Percentiles rank a stretch among this genome's conserved stretches.
phyloP scores from a whole-genome alignment of 2,797 vertebrate species.

The Anisognathus igniventris region DNA sequence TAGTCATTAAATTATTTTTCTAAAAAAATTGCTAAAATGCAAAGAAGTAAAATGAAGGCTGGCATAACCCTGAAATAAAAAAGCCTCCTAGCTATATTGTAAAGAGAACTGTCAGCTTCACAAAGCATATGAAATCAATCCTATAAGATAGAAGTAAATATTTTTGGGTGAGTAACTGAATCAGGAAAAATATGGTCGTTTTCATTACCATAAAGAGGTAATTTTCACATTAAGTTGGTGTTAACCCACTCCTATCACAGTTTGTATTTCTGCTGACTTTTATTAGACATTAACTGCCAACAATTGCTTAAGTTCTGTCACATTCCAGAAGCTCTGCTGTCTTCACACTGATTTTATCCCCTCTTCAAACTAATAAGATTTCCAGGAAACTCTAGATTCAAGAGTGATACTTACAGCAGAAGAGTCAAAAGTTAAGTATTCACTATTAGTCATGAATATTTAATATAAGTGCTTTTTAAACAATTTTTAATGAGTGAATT shows the following conservation, averaged over 20 bases:
- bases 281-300: background rate
- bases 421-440: background rate
- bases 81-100: background rate
- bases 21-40: background rate
- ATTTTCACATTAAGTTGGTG: background rate
- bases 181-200: background rate
- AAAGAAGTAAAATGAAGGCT: background rate
- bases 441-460: background rate
- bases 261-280: background rate
- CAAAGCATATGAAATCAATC: background rate
- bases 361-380: background rate
- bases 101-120: background rate
- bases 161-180: background rate
- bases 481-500: background rate
- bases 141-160: background rate
- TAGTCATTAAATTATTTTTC: background rate
- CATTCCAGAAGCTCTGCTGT: background rate
- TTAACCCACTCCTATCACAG: background rate
- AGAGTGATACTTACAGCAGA: background rate
- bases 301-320: background rate
- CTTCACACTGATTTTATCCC: background rate
- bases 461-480: background rate
- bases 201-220: background rate
- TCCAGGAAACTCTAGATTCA: background rate
- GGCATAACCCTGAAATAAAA: background rate